These are phyloP conservation scores for Polietes domitor DNA, from an alignment of 2,888 invertebrate genomes.

Conservation along the genomic window DNA sequence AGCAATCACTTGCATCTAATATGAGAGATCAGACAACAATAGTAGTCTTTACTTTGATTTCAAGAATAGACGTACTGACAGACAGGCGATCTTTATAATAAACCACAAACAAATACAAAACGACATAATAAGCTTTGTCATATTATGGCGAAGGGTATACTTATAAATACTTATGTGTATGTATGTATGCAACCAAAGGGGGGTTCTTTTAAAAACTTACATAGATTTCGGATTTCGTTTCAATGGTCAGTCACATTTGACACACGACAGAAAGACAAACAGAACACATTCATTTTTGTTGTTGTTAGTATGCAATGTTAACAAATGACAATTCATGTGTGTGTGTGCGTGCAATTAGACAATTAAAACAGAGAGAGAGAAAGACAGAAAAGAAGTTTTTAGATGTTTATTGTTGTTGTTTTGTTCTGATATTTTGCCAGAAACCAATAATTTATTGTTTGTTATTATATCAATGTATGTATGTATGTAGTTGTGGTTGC, in stretches of 20 bases:
- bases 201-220: slow-evolving; percentile 52
- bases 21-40: too few relatives aligned
- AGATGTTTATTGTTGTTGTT: neutral
- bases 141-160: too few relatives aligned
- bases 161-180: neutral
- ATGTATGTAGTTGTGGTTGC: too few relatives aligned
- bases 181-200: neutral
- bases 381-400: slow-evolving; percentile 23
- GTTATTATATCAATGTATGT: too few relatives aligned
- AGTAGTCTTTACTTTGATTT: too few relatives aligned
- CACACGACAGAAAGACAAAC: slow-evolving; percentile 65
- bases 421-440: neutral
- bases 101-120: too few relatives aligned
- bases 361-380: slow-evolving; percentile 52
- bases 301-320: slow-evolving; percentile 15
- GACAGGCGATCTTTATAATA: too few relatives aligned
- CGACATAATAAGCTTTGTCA: too few relatives aligned
- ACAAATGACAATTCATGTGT: slow-evolving; percentile 11
- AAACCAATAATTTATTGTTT: neutral
- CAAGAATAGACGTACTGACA: too few relatives aligned
- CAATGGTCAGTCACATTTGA: slow-evolving; percentile 66
- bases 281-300: slow-evolving; percentile 42
- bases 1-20: too few relatives aligned
- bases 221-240: slow-evolving; percentile 46
- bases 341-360: slow-evolving; percentile 63